Base-by-base conservation (phyloP, 2,888 invertebrate species). In the Drosophila villosipedis region DNA sequence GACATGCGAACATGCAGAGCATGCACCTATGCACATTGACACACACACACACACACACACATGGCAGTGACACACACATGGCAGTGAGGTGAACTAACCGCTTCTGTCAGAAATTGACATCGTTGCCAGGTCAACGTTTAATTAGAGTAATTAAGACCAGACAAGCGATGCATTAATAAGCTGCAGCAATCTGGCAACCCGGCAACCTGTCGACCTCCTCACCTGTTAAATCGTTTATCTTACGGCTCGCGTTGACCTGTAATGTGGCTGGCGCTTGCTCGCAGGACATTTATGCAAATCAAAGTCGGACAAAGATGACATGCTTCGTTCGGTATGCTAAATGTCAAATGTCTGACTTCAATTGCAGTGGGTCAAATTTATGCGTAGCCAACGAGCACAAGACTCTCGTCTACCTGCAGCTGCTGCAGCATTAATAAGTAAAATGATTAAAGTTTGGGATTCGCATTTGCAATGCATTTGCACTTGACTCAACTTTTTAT, bases 91-190 rank as follows among this genome's bases (percentile, higher is more conserved):
- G 72, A 72, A 47, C 63, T 74, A 60, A 55, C 73, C 65, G 53
- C 69, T 64, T 63, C 54, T 28, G 39, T 47, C 64, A 39, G 57
- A 49, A 68, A 55, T 68, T 55, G 62, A 43, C 74, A 54, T 63
- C 63, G 37, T 53, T 50, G 58, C 43, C 43, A 43, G 66, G 54
- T 72, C 76, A 73, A 65, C 75, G 69, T 84, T 86, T 86, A 83
- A 83, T 83, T 83, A 83, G 81, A 31, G 81, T 81, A 83, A 86
- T 83, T 86, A 83, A 86, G 76, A 41, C 69, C 64, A 43, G 82
- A 65, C 81, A 69, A 78, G 52, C 71, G 76, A 55, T 74, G 84
- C 82, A 84, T 82, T 86, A 82, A 84, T 84, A 84, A 82, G 79
- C 87, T 76, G 72, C 68, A 78, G 60, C 62, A 52, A 41, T 19